Base-by-base conservation (phyloP, 2,113 vertebrate genomes). In the Brachyhypopomus occidentalis region DNA sequence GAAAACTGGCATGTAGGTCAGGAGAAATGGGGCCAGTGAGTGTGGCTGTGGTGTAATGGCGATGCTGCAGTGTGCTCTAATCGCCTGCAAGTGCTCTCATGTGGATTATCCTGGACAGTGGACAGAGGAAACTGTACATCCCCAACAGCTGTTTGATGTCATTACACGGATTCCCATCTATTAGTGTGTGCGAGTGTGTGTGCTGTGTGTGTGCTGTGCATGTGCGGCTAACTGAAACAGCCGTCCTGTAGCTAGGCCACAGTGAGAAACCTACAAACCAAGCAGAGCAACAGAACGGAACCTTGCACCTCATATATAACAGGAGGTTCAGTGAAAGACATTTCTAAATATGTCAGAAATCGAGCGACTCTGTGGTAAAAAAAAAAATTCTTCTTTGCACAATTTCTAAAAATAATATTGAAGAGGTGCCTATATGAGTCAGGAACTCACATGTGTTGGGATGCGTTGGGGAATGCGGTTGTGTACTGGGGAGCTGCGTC, bases 401-500 rank as follows among this genome's bases (percentile, higher is more conserved):
- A n/a, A n/a, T n/a, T n/a, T n/a, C n/a, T n/a, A 48, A 5, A 48
- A 48, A 48, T 1, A 11, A 48, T 8, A 48, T 9, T 48, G 5
- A 41, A 20, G 5, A 30, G 30, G 60, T 70, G 19, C 27, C 60
- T 22, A 4, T 17, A 5, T 8, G 5, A 23, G 41, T 38, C 20
- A 55, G 27, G 69, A 2, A 82, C 97, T 95, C 92, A 98, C 97
- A 99, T 98, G 94, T 99, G 97, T 83, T 98, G 97, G 0, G 97
- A 98, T 0, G 96, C 96, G 3, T 98, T 98, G 86, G 95, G 94
- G 90, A 99, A 99, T 86, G 96, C 94, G 7, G 90, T 89, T 5
- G 96, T 96, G 88, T 96, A 98, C 83, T 98, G 97, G 1, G 97
- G 97, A 0, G 97, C 97, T 0, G 97, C 95, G 88, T 98, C 97